Conservation (phyloP, 2,797 vertebrate genomes). For the Muraenolepis orangiensis region DNA sequence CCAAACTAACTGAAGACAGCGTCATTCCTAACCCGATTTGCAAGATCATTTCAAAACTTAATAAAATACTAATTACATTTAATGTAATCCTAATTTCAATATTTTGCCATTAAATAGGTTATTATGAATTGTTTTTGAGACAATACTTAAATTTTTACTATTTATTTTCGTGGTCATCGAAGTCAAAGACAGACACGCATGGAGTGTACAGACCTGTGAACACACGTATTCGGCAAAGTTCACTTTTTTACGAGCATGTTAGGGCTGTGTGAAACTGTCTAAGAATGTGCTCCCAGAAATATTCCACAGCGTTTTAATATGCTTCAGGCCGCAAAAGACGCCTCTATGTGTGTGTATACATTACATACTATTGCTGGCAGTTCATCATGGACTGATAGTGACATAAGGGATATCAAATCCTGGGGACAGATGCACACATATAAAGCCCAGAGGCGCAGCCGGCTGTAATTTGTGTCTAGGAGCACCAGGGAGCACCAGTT, state of each 20-base stretch:
- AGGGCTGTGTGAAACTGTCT: slow-evolving; percentile 41
- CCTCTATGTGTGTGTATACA: slow-evolving; percentile 31
- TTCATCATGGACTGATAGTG: slow-evolving; percentile 32
- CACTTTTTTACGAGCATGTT: slow-evolving; percentile 46
- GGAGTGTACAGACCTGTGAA: background rate
- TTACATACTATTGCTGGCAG: slow-evolving; percentile 23
- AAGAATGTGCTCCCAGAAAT: slow-evolving; percentile 51
- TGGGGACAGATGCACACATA: slow-evolving; percentile 20
- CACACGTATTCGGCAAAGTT: background rate
- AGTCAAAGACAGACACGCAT: background rate
- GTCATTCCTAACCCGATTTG: too few relatives aligned
- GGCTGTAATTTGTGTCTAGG: slow-evolving; percentile 26
- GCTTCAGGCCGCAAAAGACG: slow-evolving; percentile 41
- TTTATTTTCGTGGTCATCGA: too few relatives aligned
- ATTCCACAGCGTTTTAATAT: slow-evolving; percentile 55
- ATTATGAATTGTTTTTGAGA: background rate
- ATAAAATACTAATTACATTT: background rate
- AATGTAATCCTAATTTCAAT: background rate
- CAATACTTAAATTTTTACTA: too few relatives aligned
- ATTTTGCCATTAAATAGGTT: background rate
- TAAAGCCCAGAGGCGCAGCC: slow-evolving; percentile 36
- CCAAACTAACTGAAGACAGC: background rate
- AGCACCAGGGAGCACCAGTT: slow-evolving; percentile 32
- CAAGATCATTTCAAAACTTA: background rate
- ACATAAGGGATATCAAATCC: slow-evolving; percentile 36